A percentile compares a stretch with the other conserved stretches of the same genome.
These are phyloP conservation scores for Abscondita cerata DNA, from an alignment of 2,888 invertebrate species.

Conservation along the genomic window DNA sequence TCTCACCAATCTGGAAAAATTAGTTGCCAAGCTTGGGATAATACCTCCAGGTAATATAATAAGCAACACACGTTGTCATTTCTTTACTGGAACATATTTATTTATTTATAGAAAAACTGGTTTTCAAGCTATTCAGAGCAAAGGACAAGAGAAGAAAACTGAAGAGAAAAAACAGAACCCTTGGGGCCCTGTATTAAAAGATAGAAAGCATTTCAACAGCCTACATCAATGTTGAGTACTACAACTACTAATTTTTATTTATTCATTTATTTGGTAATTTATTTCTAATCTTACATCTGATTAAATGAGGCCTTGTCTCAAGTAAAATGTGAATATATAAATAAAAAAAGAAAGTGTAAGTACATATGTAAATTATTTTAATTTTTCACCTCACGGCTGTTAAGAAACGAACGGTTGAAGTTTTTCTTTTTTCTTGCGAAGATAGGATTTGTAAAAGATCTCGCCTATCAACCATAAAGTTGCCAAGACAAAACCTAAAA, in stretches of 20 bases:
- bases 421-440: slow-evolving; percentile 56
- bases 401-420: slow-evolving; percentile 62
- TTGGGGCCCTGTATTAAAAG: slow-evolving; percentile 78
- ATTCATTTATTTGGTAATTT: slow-evolving; percentile 5
- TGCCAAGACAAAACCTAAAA: slow-evolving; percentile 61
- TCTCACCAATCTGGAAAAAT: slow-evolving; percentile 33
- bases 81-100: neutral
- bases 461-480: slow-evolving; percentile 60
- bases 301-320: too few species aligned
- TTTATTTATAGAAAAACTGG: slow-evolving; percentile 51
- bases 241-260: neutral
- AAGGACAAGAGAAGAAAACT: slow-evolving; percentile 52
- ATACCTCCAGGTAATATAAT: slow-evolving; percentile 46
- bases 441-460: slow-evolving; percentile 57
- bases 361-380: too few species aligned
- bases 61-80: neutral
- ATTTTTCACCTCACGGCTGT: neutral
- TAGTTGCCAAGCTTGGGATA: slow-evolving; percentile 43
- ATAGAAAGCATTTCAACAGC: slow-evolving; percentile 73
- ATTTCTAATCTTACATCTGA: slow-evolving; percentile 2
- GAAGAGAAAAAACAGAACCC: slow-evolving; percentile 54
- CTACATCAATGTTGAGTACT: slow-evolving; percentile 67
- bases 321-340: too few species aligned
- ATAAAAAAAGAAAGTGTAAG: too few species aligned
- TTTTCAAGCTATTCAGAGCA: slow-evolving; percentile 52